These are phyloP conservation scores for Cephonodes hylas DNA, from an alignment of 2,888 invertebrate species.

Conservation along the genomic window DNA sequence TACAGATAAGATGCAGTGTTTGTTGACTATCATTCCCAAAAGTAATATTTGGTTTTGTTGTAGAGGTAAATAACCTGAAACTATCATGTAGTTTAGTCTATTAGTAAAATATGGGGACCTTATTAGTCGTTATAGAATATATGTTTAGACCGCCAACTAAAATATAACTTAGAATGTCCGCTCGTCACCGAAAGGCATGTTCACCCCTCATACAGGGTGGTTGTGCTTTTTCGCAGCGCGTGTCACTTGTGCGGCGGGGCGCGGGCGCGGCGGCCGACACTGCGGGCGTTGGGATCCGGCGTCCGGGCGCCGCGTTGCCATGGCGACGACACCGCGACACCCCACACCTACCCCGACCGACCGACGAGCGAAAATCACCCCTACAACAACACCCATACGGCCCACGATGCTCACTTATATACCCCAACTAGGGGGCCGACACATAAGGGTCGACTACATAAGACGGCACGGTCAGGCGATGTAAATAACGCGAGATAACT, in stretches of 20 bases:
- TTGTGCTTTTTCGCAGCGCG: slow-evolving; percentile 80
- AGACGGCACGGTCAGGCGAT: slow-evolving; percentile 79
- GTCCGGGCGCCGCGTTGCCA: slow-evolving; percentile 82
- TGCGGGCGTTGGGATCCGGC: slow-evolving; percentile 83
- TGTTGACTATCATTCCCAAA: too few relatives aligned
- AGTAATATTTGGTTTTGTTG: too few relatives aligned
- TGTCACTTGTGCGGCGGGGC: slow-evolving; percentile 78
- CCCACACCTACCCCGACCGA: slow-evolving; percentile 42
- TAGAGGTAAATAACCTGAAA: too few relatives aligned
- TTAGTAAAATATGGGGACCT: too few relatives aligned
- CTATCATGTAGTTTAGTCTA: too few relatives aligned
- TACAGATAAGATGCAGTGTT: too few relatives aligned
- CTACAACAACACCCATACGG: slow-evolving; percentile 52
- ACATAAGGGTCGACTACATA: slow-evolving; percentile 76
- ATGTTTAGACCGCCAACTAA: neutral
- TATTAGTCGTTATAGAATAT: too few relatives aligned
- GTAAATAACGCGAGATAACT: slow-evolving; percentile 80
- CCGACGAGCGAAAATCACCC: slow-evolving; percentile 49
- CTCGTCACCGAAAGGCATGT: slow-evolving; percentile 20
- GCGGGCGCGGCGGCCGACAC: slow-evolving; percentile 80
- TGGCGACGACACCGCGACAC: slow-evolving; percentile 81
- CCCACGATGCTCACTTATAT: slow-evolving; percentile 67
- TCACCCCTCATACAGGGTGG: slow-evolving; percentile 58
- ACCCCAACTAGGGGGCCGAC: slow-evolving; percentile 41
- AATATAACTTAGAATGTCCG: neutral